phyloP scores from a whole-genome alignment of 2,888 invertebrate species.

The Sepiola atlantica region DNA sequence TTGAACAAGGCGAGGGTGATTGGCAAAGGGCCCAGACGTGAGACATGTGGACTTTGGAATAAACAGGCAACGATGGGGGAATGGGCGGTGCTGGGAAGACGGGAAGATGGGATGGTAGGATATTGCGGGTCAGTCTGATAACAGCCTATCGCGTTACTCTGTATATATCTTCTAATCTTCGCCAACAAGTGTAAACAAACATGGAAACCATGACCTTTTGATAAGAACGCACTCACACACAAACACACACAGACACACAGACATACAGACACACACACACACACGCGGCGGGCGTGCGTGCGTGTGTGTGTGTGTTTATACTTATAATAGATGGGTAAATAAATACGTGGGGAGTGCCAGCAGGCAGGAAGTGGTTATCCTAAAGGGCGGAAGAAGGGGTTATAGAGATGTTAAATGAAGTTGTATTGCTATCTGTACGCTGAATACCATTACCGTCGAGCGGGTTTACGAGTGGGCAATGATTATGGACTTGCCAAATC shows the following conservation, averaged over 20 bases:
- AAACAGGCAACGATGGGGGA: background rate
- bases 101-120: no score
- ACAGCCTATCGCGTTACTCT: background rate
- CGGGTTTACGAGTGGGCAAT: background rate
- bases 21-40: background rate
- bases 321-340: background rate
- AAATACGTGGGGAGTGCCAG: background rate
- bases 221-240: background rate
- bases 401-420: background rate
- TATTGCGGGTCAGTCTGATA: background rate
- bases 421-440: background rate
- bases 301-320: no score
- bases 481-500: no score
- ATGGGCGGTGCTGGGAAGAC: background rate
- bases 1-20: background rate
- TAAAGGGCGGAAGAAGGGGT: background rate
- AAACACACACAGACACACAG: no score
- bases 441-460: background rate
- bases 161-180: background rate
- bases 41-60: background rate
- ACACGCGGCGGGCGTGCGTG: no score
- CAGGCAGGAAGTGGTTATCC: background rate
- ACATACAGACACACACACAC: no score
- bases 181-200: background rate
- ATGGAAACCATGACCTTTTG: constrained; percentile 6